Conservation (phyloP, 2,888 invertebrate genomes). For the Noctua pronuba region DNA sequence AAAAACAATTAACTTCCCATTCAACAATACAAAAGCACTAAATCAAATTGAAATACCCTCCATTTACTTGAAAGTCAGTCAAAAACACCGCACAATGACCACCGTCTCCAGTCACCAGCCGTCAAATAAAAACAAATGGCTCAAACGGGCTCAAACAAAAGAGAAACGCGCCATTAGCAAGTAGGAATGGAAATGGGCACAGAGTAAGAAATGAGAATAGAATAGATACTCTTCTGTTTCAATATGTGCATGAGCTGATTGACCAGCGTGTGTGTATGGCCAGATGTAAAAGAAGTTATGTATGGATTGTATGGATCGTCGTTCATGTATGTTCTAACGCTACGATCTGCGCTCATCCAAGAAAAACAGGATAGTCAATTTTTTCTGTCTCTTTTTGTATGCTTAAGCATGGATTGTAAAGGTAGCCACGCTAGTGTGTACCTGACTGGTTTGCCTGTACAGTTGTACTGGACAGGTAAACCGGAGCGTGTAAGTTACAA, state of each 20-base stretch:
- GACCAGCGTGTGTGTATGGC: not conserved
- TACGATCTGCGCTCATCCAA: not conserved
- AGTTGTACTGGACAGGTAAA: no score
- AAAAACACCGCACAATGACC: conserved; percentile 48
- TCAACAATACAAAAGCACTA: not conserved
- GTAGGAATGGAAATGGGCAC: conserved; percentile 57
- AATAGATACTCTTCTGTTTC: not conserved
- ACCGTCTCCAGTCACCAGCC: conserved; percentile 34
- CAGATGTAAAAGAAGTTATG: not conserved
- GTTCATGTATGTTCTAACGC: no score
- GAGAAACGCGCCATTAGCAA: conserved; percentile 70
- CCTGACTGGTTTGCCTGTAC: no score
- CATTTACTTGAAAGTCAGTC: conserved; percentile 32
- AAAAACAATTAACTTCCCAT: not conserved
- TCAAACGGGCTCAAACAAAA: conserved; percentile 62
- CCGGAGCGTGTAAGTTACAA: no score
- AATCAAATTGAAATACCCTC: conserved; percentile 28
- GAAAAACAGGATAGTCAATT: not conserved
- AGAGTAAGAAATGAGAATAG: conserved; percentile 10
- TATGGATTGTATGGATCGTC: no score
- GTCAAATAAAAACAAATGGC: conserved; percentile 65
- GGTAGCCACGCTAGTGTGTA: no score
- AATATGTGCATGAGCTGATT: not conserved
- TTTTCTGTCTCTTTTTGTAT: no score
- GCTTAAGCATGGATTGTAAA: not conserved